Conservation (phyloP, 2,113 vertebrate genomes). For the Naja naja region DNA sequence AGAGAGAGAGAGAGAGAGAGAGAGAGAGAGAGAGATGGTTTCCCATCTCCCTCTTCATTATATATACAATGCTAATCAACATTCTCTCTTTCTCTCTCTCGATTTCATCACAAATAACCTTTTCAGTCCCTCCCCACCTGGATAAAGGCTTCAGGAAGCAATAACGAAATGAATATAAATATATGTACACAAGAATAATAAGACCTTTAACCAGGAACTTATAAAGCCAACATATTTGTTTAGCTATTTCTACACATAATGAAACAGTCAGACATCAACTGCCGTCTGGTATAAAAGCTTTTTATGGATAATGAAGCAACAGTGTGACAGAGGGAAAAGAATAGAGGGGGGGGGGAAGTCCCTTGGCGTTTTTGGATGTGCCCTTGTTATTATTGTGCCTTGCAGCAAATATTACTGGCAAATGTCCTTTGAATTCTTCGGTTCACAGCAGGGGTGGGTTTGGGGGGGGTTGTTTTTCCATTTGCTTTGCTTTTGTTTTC, state of each 20-base stretch:
- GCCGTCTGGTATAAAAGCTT: conserved; percentile 15
- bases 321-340: conserved; percentile 2
- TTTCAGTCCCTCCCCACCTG: not conserved
- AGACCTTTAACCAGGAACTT: conserved; percentile 38
- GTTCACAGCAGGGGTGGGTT: conserved; percentile 42
- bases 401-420: conserved; percentile 66
- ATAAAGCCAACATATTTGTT: conserved; percentile 5
- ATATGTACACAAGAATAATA: not conserved
- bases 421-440: conserved; percentile 63
- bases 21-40: not conserved
- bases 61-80: not conserved
- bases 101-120: not conserved
- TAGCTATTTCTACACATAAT: conserved; percentile 20
- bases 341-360: not conserved
- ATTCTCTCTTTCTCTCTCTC: not conserved
- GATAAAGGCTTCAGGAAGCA: not conserved
- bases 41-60: not conserved
- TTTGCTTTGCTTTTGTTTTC: not conserved
- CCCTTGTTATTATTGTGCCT: conserved; percentile 51
- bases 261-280: conserved; percentile 28
- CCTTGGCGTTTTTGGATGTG: not conserved
- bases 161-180: not conserved
- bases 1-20: not conserved
- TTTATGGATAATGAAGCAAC: conserved; percentile 56
- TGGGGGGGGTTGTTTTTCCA: not conserved